phyloP scores from a whole-genome alignment of 1,140 invertebrate species.

The Drosophila nikananu region DNA sequence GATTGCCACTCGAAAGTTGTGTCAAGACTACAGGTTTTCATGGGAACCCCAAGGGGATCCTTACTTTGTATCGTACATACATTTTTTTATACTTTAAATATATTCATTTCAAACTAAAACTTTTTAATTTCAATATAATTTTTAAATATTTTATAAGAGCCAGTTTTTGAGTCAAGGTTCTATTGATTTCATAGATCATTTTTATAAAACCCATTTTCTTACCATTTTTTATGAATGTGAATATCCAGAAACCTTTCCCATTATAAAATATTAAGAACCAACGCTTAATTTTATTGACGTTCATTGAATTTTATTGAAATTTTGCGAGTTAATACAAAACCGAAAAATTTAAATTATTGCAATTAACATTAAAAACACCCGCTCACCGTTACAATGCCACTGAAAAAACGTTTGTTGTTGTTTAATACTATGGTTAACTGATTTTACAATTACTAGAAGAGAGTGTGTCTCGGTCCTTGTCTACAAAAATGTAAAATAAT shows the following conservation, averaged over 20 bases:
- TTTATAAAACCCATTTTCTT: neutral
- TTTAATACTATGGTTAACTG: slow-evolving; percentile 82
- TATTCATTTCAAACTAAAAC: too few relatives aligned
- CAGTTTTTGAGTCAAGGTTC: too few relatives aligned
- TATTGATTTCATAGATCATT: too few relatives aligned
- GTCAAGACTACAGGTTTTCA: slow-evolving; percentile 1
- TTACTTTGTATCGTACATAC: neutral
- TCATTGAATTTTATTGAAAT: slow-evolving; percentile 82
- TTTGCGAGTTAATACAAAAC: slow-evolving; percentile 81
- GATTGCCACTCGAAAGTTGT: slow-evolving; percentile 21
- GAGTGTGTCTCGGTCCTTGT: slow-evolving; percentile 70
- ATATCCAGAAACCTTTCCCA: neutral
- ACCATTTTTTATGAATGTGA: neutral
- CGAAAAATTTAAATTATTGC: slow-evolving; percentile 75
- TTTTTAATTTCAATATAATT: too few relatives aligned
- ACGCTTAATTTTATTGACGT: slow-evolving; percentile 54
- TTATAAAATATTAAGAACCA: neutral
- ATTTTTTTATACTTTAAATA: neutral
- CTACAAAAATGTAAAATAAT: slow-evolving; percentile 82
- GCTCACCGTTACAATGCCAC: slow-evolving; percentile 75
- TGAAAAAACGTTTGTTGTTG: slow-evolving; percentile 73
- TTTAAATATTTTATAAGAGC: too few relatives aligned
- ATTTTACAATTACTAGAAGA: slow-evolving; percentile 77
- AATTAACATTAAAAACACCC: slow-evolving; percentile 78
- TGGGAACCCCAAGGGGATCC: slow-evolving; percentile 26